Evolutionary conservation across 2,797 vertebrate species (phyloP).

Genomic region (Nothura maculosa): DNA sequence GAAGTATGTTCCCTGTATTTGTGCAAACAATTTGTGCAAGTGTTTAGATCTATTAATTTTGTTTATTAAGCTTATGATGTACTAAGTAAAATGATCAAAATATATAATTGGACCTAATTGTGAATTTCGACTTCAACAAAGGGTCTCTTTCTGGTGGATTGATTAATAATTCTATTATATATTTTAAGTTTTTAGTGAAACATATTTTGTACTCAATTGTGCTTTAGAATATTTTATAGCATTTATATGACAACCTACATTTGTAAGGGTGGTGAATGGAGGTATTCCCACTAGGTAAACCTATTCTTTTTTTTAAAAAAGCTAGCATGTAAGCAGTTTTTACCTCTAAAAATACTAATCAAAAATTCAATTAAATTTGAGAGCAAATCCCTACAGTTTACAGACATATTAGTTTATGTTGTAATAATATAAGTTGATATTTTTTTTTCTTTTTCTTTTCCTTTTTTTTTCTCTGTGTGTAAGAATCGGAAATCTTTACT

Average conservation of each 20-base stretch:
- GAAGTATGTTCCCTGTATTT: not conserved
- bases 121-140: not conserved
- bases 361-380: not conserved
- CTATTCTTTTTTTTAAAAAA: not conserved
- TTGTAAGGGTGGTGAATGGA: not conserved
- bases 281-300: not conserved
- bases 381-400: not conserved
- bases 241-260: not conserved
- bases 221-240: not conserved
- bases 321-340: accelerated
- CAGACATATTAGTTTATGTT: not conserved
- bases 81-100: not conserved
- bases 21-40: not conserved
- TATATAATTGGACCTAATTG: not conserved
- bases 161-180: not conserved
- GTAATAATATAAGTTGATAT: not conserved
- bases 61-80: not conserved
- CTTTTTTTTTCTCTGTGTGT: too few species aligned
- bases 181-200: not conserved
- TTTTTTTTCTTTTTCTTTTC: too few species aligned
- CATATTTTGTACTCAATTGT: not conserved
- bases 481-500: not conserved
- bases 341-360: not conserved
- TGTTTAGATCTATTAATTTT: not conserved
- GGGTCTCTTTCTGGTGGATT: not conserved